phyloP scores from a whole-genome alignment of 2,797 vertebrate species.

The Manis crassicaudata region DNA sequence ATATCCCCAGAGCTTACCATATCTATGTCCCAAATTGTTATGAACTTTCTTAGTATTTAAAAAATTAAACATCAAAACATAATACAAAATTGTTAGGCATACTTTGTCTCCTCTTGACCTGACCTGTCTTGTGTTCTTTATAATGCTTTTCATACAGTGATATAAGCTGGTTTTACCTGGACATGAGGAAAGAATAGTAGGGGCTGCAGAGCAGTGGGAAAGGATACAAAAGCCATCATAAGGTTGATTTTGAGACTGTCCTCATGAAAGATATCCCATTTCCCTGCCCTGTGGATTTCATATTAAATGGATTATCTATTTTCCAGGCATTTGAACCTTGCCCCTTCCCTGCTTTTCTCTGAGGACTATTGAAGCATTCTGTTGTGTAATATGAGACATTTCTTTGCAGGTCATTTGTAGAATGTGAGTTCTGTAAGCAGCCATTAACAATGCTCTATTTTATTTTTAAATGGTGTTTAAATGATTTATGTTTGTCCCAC shows the following conservation, averaged over 20 bases:
- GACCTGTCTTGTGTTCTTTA: not conserved
- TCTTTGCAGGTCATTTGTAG: constrained; percentile 17
- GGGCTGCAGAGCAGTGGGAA: not conserved
- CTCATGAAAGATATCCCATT: not conserved
- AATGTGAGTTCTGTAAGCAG: not conserved
- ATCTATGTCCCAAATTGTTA: not conserved
- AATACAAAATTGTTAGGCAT: not conserved
- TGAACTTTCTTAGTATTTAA: not conserved
- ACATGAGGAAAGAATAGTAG: not conserved
- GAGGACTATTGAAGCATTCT: not conserved
- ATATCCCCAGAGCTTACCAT: not conserved
- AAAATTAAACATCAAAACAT: not conserved
- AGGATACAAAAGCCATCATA: not conserved
- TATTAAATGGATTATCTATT: not conserved
- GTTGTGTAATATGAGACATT: not conserved
- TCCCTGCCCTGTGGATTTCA: constrained; percentile 30
- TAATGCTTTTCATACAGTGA: not conserved
- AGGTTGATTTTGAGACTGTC: not conserved
- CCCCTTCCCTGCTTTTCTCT: not conserved
- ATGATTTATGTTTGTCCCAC: not conserved
- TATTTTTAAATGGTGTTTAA: not conserved
- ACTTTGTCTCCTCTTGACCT: not conserved
- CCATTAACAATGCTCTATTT: not conserved
- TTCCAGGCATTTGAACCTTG: constrained; percentile 16
- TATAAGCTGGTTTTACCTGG: not conserved